phyloP scores from a whole-genome alignment of 2,888 invertebrate species.

The Mimas tiliae region DNA sequence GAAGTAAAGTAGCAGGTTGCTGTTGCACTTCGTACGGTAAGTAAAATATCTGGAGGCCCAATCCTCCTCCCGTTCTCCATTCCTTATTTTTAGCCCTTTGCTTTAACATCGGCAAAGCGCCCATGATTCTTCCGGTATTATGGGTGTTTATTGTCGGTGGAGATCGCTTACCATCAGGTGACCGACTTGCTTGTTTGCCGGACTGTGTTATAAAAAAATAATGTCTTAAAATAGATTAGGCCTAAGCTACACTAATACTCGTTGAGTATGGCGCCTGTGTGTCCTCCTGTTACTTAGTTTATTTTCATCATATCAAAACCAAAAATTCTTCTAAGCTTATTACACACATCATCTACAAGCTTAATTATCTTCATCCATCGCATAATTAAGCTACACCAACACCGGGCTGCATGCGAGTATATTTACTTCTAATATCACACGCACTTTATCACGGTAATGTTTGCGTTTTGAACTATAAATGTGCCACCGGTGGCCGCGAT shows the following conservation, averaged over 20 bases:
- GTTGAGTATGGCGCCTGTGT: background rate
- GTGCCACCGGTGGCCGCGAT: constrained; percentile 19
- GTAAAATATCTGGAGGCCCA: no score
- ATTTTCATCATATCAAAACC: background rate
- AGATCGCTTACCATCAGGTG: no score
- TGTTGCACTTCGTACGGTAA: no score
- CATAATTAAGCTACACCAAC: constrained; percentile 8
- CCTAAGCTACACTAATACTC: background rate
- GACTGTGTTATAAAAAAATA: no score
- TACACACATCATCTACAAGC: constrained; percentile 19
- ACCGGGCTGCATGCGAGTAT: constrained; percentile 13
- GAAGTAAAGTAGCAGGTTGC: no score
- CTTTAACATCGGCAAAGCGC: no score
- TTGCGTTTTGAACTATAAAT: constrained; percentile 23
- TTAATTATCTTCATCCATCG: constrained; percentile 22
- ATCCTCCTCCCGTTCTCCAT: no score
- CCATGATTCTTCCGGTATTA: no score
- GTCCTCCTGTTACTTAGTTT: background rate
- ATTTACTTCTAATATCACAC: constrained; percentile 17
- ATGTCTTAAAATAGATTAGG: no score
- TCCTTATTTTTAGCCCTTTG: no score
- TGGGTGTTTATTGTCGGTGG: no score
- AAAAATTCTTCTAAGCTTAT: constrained; percentile 10
- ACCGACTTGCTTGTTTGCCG: no score
- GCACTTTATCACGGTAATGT: constrained; percentile 22